These are phyloP conservation scores for Acanthopleura granulata DNA, from an alignment of 2,888 invertebrate species.

Conservation along the genomic window DNA sequence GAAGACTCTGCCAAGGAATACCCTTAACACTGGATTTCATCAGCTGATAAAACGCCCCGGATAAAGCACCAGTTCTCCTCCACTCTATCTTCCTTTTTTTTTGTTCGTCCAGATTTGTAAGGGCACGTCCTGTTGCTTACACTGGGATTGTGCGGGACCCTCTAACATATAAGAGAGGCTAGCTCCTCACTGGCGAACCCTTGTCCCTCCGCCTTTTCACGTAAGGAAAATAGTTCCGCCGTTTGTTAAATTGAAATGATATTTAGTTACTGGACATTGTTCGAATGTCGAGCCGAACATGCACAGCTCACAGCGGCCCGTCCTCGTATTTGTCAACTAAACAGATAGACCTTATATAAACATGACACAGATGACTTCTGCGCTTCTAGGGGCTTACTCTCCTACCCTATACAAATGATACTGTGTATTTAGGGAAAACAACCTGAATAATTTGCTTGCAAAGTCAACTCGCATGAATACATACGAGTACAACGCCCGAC, in stretches of 20 bases:
- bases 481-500: constrained; percentile 17
- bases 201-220: constrained; percentile 17
- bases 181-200: neutral
- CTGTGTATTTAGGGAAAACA: constrained; percentile 13
- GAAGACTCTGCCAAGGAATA: too few species aligned
- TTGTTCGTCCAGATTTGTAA: neutral
- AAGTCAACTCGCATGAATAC: constrained; percentile 19
- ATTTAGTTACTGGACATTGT: constrained; percentile 20
- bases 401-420: constrained; percentile 12
- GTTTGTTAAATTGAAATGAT: constrained; percentile 20
- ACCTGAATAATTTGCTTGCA: constrained; percentile 16
- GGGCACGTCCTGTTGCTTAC: neutral
- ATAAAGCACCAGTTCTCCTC: too few species aligned
- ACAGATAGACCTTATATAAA: constrained; percentile 16
- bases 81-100: neutral
- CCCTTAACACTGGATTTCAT: too few species aligned
- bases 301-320: constrained; percentile 8
- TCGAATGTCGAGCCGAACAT: constrained; percentile 12
- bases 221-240: constrained; percentile 16
- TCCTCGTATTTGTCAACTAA: constrained; percentile 14
- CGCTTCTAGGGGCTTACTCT: constrained; percentile 10
- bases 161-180: constrained; percentile 3
- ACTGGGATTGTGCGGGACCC: neutral
- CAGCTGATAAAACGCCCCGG: too few species aligned
- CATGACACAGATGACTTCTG: constrained; percentile 9